Conservation (phyloP, 2,797 vertebrate genomes). For the Staurois parvus region DNA sequence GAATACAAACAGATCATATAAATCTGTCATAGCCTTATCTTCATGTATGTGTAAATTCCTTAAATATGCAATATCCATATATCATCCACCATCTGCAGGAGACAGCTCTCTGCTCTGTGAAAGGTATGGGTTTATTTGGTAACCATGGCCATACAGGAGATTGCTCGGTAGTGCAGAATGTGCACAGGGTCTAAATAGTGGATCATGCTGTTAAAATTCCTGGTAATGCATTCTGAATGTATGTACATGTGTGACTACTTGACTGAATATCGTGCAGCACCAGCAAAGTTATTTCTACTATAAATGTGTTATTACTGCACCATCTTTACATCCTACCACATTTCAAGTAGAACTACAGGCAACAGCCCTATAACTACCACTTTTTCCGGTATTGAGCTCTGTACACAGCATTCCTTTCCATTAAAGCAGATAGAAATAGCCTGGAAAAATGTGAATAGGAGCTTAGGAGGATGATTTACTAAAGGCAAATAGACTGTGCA, state of each 20-base stretch:
- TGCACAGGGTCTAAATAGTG: background rate
- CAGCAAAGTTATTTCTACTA: background rate
- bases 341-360: too few species aligned
- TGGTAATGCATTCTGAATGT: background rate
- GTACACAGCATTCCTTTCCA: too few species aligned
- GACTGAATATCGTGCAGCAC: background rate
- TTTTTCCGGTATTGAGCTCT: too few species aligned
- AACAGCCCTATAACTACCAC: too few species aligned
- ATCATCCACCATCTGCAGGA: background rate
- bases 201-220: background rate
- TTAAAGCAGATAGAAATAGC: too few species aligned
- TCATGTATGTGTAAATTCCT: background rate
- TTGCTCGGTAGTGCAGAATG: background rate
- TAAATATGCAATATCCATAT: background rate
- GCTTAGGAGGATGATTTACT: too few species aligned
- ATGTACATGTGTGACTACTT: background rate
- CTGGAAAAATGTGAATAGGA: too few species aligned
- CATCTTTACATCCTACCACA: too few species aligned
- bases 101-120: background rate
- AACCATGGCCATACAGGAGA: background rate
- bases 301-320: too few species aligned
- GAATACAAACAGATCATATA: background rate
- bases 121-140: constrained; percentile 2
- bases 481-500: too few species aligned
- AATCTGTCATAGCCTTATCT: background rate